These are phyloP conservation scores for Eupithecia subfuscata DNA, from an alignment of 2,888 invertebrate genomes.

Conservation along the genomic window DNA sequence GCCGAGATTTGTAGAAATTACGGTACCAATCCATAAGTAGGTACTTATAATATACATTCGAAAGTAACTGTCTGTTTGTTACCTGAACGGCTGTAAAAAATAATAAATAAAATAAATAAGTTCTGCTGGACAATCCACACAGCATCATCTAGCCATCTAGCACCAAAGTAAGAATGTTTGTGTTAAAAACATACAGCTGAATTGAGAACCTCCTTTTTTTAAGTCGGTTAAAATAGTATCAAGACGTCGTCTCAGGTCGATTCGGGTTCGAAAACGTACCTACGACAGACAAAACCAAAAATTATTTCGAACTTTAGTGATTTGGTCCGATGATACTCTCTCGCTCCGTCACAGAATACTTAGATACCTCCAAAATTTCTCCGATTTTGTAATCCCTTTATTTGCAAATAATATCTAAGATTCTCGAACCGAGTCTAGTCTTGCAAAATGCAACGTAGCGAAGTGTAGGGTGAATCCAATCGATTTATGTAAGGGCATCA, in stretches of 20 bases:
- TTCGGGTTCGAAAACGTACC: background rate
- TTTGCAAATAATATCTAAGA: background rate
- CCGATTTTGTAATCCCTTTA: no score
- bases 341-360: background rate
- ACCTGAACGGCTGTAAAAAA: no score
- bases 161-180: no score
- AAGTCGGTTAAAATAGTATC: no score
- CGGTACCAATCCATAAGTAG: background rate
- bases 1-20: background rate
- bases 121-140: background rate
- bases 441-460: background rate
- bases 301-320: background rate
- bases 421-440: background rate
- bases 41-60: no score
- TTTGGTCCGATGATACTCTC: background rate
- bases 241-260: no score
- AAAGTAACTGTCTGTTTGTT: no score
- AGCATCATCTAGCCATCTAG: background rate
- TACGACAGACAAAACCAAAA: background rate
- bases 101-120: background rate
- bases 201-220: no score
- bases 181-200: no score
- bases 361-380: background rate
- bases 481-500: background rate
- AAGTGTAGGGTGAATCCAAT: background rate